Conservation (phyloP, 2,113 vertebrate genomes). For the Chaetura pelagica region DNA sequence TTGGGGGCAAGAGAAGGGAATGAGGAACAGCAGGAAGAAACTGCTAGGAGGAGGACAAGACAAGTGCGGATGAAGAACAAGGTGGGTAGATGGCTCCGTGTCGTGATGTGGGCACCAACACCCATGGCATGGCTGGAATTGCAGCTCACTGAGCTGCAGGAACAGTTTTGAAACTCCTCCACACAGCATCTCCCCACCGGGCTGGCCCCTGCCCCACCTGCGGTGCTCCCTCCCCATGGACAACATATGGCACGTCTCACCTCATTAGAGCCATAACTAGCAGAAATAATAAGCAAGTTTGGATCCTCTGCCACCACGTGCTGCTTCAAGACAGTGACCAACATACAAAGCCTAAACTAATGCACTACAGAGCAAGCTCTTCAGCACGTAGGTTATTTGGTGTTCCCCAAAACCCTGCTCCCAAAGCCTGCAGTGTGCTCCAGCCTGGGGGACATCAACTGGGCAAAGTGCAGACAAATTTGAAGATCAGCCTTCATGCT, state of each 20-base stretch:
- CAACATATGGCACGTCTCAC: slow-evolving; percentile 65
- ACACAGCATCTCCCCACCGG: background rate
- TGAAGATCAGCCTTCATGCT: background rate
- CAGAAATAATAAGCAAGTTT: slow-evolving; percentile 55
- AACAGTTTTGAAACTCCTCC: background rate
- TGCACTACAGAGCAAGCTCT: background rate
- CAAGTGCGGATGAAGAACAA: background rate
- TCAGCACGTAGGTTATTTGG: background rate
- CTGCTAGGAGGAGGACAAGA: background rate
- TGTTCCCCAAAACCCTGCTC: background rate
- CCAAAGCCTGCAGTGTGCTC: background rate
- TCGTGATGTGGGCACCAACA: background rate
- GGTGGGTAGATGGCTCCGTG: background rate
- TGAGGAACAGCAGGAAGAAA: background rate
- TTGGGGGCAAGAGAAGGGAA: background rate
- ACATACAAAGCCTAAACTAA: background rate
- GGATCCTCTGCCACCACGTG: background rate
- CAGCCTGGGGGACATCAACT: background rate
- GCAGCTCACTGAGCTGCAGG: background rate
- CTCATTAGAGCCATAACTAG: slow-evolving; percentile 66
- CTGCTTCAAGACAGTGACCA: background rate
- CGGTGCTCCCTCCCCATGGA: slow-evolving; percentile 4
- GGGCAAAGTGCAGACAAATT: background rate
- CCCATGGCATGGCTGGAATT: background rate
- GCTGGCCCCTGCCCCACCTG: background rate